Base-by-base conservation (phyloP, 2,113 vertebrate species). In the Prietella phreatophila region DNA sequence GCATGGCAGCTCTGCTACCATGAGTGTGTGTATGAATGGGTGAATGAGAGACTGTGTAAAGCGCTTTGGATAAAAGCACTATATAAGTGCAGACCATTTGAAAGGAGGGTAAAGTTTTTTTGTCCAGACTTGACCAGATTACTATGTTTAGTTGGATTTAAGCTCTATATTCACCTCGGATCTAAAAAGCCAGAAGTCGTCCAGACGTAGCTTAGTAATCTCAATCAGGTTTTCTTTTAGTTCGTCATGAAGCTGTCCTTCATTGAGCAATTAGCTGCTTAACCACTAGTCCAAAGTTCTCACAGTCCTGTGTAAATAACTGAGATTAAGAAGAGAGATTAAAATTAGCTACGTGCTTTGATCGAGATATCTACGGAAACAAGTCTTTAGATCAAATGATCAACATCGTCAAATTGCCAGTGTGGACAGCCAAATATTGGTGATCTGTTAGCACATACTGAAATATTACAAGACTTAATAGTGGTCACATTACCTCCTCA, bases 191-290 rank as follows among this genome's bases (percentile, higher is more conserved):
- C 94, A 96, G 10, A 99, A 96, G 91, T 96, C 95, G 82, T 97
- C 95, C n/a, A 98, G 94, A 92, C 96, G 98, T 19, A 95, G 94
- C 87, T 97, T 96, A 85, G 97, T 96, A 82, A 99, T 96, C 93
- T 99, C 98, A 55, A 93, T 92, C 91, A 99, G 95, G 92, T 97
- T 99, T 90, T 97, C 95, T 82, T 95, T 94, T 90, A 99, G 92
- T 13, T 97, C 95, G 86, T 93, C 95, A 90, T 97, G 96, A 88
- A 99, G 95, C 87, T 96, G 92, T 82, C 95, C 95, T 90, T 97
- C 96, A 96, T 93, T 98, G 98, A 83, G 95, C 95, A 88, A 97
- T 96, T 78, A 99, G 93, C 97, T 98, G 97, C 94, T 98, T 98
- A 93, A 98, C 97, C 90, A 99, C 98, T 89, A 96, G 96, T 89